Conservation (phyloP, 2,797 vertebrate genomes). For the Takifugu rubripes region DNA sequence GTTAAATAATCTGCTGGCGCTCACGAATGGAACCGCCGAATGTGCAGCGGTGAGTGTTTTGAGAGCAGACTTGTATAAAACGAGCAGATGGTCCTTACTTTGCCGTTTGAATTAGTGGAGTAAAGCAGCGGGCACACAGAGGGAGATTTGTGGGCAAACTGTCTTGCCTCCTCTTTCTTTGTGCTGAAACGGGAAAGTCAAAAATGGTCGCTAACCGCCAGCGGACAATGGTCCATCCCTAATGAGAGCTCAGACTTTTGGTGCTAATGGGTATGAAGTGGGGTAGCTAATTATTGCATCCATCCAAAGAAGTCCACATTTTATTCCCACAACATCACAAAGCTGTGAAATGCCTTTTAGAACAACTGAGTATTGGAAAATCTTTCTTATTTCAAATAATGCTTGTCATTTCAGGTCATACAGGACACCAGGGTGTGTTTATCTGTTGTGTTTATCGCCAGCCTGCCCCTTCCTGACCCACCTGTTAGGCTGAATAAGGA, state of each 20-base stretch:
- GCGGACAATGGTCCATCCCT: constrained; percentile 50
- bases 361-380: too few relatives aligned
- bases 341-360: too few relatives aligned
- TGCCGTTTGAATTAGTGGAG: constrained; percentile 63
- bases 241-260: constrained; percentile 68
- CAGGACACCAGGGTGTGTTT: constrained; percentile 6
- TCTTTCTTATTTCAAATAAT: too few relatives aligned
- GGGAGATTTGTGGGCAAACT: constrained; percentile 75
- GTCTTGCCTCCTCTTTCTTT: constrained; percentile 68
- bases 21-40: constrained; percentile 55
- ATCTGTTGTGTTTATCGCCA: constrained; percentile 52
- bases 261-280: constrained; percentile 64
- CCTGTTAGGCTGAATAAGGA: constrained; percentile 23
- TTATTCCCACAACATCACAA: constrained; percentile 7
- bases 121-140: constrained; percentile 66
- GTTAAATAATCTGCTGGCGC: constrained; percentile 69
- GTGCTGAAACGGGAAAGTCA: constrained; percentile 60
- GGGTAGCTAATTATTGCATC: constrained; percentile 58
- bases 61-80: constrained; percentile 52
- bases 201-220: constrained; percentile 65
- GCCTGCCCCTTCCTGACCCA: constrained; percentile 28
- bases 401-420: too few relatives aligned
- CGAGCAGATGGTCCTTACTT: constrained; percentile 77
- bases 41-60: constrained; percentile 58
- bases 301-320: constrained; percentile 40